Conservation (phyloP, 2,113 vertebrate genomes). For the Nasalis larvatus region DNA sequence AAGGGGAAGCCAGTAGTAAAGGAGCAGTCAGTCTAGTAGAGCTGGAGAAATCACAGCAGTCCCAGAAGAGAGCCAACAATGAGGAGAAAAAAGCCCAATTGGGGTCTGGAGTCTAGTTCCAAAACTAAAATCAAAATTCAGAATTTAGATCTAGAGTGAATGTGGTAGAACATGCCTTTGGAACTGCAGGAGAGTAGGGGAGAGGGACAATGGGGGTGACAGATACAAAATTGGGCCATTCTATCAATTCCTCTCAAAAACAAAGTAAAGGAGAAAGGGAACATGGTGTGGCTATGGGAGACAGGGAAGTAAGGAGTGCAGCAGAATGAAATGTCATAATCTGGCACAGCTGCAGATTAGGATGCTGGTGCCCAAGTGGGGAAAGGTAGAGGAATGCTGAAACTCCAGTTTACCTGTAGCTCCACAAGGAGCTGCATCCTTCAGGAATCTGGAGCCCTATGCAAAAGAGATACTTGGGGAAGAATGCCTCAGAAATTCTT, state of each 20-base stretch:
- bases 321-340: background rate
- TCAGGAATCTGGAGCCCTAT: background rate
- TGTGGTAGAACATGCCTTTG: background rate
- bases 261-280: background rate
- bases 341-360: background rate
- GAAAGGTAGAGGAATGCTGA: background rate
- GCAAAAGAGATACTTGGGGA: background rate
- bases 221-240: background rate
- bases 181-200: background rate
- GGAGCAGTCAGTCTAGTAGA: background rate
- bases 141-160: background rate
- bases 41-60: background rate
- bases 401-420: background rate
- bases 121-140: background rate
- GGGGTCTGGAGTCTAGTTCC: background rate
- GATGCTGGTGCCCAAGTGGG: rapidly evolving
- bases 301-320: background rate
- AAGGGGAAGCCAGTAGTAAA: background rate
- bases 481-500: background rate
- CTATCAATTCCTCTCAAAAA: background rate
- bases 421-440: background rate
- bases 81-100: background rate
- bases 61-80: background rate
- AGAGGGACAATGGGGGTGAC: background rate
- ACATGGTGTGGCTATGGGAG: background rate